Evolutionary conservation across 2,113 vertebrate species (phyloP).

Genomic region (Sturnira hondurensis): DNA sequence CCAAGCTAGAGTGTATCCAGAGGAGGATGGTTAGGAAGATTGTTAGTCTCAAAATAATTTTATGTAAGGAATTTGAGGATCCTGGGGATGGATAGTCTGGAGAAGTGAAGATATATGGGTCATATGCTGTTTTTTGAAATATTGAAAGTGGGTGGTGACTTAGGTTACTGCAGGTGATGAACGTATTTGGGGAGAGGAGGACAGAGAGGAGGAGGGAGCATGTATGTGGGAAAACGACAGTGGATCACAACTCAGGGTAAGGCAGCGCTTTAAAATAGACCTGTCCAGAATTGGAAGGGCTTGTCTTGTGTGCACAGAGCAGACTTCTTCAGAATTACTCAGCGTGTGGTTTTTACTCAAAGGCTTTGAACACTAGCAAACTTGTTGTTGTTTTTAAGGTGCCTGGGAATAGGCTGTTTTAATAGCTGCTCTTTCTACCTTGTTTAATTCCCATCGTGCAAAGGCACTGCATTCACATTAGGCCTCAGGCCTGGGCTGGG

Average conservation of each 20-base stretch:
- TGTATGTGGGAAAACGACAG: not conserved
- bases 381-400: not conserved
- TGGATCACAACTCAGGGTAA: not conserved
- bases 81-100: not conserved
- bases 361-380: not conserved
- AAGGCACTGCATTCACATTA: not conserved
- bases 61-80: not conserved
- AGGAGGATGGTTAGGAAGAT: not conserved
- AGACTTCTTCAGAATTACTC: not conserved
- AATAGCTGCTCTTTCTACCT: not conserved
- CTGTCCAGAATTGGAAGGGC: not conserved
- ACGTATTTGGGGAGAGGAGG: not conserved
- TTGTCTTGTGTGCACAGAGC: not conserved
- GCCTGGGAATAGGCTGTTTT: not conserved
- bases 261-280: not conserved
- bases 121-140: not conserved
- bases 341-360: not conserved
- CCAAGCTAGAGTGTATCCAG: not conserved
- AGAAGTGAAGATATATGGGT: not conserved
- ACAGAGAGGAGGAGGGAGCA: not conserved
- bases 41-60: not conserved
- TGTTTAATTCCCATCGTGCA: not conserved
- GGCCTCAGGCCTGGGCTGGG: not conserved
- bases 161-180: not conserved
- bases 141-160: not conserved